Percentiles rank a stretch among this genome's conserved stretches.
Conservation (phyloP, 1,140 invertebrate genomes). For the Oryctes rhinoceros region DNA sequence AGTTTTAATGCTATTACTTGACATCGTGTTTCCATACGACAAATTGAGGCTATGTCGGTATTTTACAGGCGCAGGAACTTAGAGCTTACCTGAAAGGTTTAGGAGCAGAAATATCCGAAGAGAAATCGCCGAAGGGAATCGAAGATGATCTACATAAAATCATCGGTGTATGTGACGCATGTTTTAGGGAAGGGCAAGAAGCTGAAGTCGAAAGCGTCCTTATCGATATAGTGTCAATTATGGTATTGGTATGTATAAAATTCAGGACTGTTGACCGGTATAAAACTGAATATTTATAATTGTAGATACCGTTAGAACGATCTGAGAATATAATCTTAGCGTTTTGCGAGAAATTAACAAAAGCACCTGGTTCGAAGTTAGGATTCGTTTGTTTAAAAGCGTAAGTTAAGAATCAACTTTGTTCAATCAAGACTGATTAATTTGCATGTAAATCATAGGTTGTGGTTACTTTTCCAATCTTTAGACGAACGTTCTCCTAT, state of each 20-base stretch:
- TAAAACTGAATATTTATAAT: conserved; percentile 39
- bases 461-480: conserved; percentile 91
- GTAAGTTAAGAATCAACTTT: conserved; percentile 67
- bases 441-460: conserved; percentile 61
- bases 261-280: background rate
- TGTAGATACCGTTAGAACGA: conserved; percentile 81
- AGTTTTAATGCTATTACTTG: conserved; percentile 21
- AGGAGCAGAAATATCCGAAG: conserved; percentile 91
- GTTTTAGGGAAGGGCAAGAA: conserved; percentile 87
- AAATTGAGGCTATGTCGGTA: conserved; percentile 61
- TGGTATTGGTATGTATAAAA: conserved; percentile 78
- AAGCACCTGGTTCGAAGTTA: conserved; percentile 85
- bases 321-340: conserved; percentile 90
- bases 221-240: conserved; percentile 92
- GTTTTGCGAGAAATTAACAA: conserved; percentile 94
- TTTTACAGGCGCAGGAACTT: conserved; percentile 83
- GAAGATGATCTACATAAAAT: conserved; percentile 95
- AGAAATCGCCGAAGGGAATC: conserved; percentile 88
- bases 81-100: conserved; percentile 88
- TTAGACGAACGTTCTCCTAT: conserved; percentile 84
- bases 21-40: conserved; percentile 44
- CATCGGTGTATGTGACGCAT: conserved; percentile 91
- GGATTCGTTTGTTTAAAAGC: conserved; percentile 85
- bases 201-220: conserved; percentile 82
- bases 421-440: background rate